Percentiles rank a stretch among this genome's conserved stretches.
Evolutionary conservation across 1,140 invertebrate genomes (phyloP).

Genomic region (Nasonia giraulti): DNA sequence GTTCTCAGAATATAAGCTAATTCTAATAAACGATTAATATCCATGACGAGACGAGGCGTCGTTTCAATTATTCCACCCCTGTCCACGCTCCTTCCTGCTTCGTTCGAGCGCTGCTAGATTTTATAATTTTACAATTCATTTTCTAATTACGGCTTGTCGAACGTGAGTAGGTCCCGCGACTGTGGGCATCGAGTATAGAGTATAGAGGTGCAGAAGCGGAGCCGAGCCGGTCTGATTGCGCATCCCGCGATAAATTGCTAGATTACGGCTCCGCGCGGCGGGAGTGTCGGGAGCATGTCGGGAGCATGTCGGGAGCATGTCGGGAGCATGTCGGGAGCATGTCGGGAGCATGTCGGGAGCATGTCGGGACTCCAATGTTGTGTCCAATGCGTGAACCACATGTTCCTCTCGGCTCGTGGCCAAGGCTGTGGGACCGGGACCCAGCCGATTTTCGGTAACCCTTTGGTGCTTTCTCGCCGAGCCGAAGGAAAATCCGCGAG

Average conservation of each 20-base stretch:
- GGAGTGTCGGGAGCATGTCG: conserved; percentile 36
- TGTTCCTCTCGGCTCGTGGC: conserved; percentile 64
- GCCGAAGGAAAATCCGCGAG: background rate
- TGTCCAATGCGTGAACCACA: conserved; percentile 63
- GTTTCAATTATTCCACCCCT: no score
- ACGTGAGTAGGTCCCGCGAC: no score
- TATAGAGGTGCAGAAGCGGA: background rate
- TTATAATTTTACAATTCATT: no score
- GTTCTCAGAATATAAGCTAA: conserved; percentile 72
- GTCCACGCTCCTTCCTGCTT: no score
- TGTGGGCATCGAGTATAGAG: background rate
- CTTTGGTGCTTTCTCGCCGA: no score
- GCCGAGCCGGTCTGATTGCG: conserved; percentile 12
- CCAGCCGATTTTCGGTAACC: background rate
- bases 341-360: conserved; percentile 39
- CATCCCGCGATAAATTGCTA: conserved; percentile 70
- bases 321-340: no score
- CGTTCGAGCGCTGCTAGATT: no score
- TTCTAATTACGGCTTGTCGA: no score
- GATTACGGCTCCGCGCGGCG: conserved; percentile 64
- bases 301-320: no score
- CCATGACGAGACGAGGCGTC: conserved; percentile 42
- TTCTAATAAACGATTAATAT: conserved; percentile 54
- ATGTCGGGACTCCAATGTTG: background rate
- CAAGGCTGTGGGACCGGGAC: conserved; percentile 54